Base-by-base conservation (phyloP, 35 echinoderm and acorn worm genomes). In the Apostichopus parvimensis region DNA sequence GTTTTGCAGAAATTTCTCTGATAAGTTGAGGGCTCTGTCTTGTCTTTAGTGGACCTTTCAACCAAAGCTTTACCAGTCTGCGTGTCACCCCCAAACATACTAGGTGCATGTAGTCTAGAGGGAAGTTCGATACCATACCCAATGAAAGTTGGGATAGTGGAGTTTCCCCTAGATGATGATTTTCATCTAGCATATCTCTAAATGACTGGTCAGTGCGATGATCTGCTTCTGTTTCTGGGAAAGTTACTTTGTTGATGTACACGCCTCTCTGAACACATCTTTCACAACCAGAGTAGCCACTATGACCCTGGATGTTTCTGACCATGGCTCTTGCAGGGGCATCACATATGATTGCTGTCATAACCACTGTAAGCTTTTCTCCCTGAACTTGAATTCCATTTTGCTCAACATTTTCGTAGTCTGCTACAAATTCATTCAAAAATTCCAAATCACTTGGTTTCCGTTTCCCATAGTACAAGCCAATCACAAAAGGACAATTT, bases 401-500 rank as follows among this genome's bases (percentile, higher is more conserved):
- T 57, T 56, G 17, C 18, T 17, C 1, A 13, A 83, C 18, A 6
- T 53, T 22, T 56, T 6, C 1, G 57, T 58, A 83, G 4, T 83
- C 54, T 21, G 55, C 14, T 4, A 83, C 80, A 83, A 83, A 83
- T 57, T 83, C 80, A 57, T 83, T 5, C 57, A 83, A 54, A 22
- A 83, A 83, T n/a, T 57, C 0, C 20, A 83, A 23, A 9, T 83
- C 15, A 2, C 14, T 71, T 12, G 94, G 94, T 54, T 95, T 95
- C 56, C 20, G 8, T 28, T 70, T 61, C 2, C 94, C 94, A 79
- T 17, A 53, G 65, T 59, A 95, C 6, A 95, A 62, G 12, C 84
- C 94, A 80, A 89, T 90, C 0, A 94, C 88, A 91, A 85, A 94
- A 56, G 78, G 78, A 1, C 90, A 56, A 66, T 91, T 94, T 13